A percentile compares a stretch with the other conserved stretches of the same genome.
Evolutionary conservation across 1,140 invertebrate species (phyloP).

Genomic region (Bombyx mandarina): DNA sequence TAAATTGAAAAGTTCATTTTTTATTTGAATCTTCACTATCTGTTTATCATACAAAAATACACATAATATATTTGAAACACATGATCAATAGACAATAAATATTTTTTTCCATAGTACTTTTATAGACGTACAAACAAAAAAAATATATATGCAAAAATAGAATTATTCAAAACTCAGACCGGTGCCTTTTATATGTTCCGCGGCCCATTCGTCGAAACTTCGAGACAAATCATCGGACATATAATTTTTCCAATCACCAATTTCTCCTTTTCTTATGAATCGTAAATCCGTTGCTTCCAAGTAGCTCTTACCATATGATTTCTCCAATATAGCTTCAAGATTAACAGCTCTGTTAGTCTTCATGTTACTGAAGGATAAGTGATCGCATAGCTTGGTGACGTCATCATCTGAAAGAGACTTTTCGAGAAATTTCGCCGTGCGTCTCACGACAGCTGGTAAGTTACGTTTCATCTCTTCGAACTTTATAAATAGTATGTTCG

Average conservation of each 20-base stretch:
- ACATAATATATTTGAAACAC: too few species aligned
- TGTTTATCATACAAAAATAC: too few species aligned
- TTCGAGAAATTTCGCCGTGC: constrained; percentile 81
- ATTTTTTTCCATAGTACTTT: not conserved
- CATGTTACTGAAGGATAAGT: constrained; percentile 87
- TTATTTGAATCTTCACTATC: not conserved
- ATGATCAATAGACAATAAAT: too few species aligned
- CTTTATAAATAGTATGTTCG: constrained; percentile 85
- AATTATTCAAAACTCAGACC: constrained; percentile 74
- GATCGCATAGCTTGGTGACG: constrained; percentile 77
- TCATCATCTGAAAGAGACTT: constrained; percentile 77
- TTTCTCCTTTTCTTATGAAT: constrained; percentile 86
- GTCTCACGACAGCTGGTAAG: constrained; percentile 74
- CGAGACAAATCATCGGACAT: constrained; percentile 79
- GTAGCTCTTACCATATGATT: constrained; percentile 63
- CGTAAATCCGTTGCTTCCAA: constrained; percentile 71
- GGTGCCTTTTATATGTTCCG: constrained; percentile 76
- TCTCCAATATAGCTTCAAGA: constrained; percentile 74
- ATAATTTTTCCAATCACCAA: constrained; percentile 88
- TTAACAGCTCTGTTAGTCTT: constrained; percentile 85
- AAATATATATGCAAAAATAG: constrained; percentile 1
- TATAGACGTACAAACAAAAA: not conserved
- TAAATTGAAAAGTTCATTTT: constrained; percentile 13
- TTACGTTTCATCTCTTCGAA: constrained; percentile 90
- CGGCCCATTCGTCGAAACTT: constrained; percentile 83